phyloP scores from a whole-genome alignment of 2,113 vertebrate species.

The Amphiprion percula region DNA sequence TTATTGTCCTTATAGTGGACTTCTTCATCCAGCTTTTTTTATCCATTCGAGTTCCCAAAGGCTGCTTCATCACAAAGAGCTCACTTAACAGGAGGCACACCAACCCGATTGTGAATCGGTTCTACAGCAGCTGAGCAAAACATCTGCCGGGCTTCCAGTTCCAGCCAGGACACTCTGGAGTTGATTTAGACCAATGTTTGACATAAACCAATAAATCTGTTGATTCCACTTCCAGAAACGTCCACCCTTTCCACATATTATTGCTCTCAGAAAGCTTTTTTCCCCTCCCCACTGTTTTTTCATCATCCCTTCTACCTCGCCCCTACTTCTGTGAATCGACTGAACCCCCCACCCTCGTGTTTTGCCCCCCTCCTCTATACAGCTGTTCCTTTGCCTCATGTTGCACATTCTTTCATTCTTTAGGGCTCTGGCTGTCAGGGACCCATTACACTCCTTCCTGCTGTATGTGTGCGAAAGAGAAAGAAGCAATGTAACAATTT shows the following conservation, averaged over 20 bases:
- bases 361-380: slow-evolving; percentile 53
- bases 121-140: slow-evolving; percentile 78
- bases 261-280: slow-evolving; percentile 7
- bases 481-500: slow-evolving; percentile 62
- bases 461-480: slow-evolving; percentile 57
- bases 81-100: slow-evolving; percentile 58
- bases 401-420: slow-evolving; percentile 82
- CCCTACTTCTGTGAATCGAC: slow-evolving; percentile 57
- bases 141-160: slow-evolving; percentile 67
- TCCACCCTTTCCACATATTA: slow-evolving; percentile 42
- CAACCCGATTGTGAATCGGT: slow-evolving; percentile 63
- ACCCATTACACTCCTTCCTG: slow-evolving; percentile 77
- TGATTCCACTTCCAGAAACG: slow-evolving; percentile 64
- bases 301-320: slow-evolving; percentile 32
- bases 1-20: slow-evolving; percentile 42
- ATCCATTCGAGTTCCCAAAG: slow-evolving; percentile 66
- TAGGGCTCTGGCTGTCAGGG: slow-evolving; percentile 76
- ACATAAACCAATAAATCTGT: slow-evolving; percentile 69
- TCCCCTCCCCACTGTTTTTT: not conserved
- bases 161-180: slow-evolving; percentile 56
- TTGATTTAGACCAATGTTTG: slow-evolving; percentile 66
- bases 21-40: slow-evolving; percentile 44
- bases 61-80: slow-evolving; percentile 61
- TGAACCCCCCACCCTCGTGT: not conserved
- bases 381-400: slow-evolving; percentile 83